phyloP scores from a whole-genome alignment of 2,888 invertebrate genomes.

The Anthophora plumipes region DNA sequence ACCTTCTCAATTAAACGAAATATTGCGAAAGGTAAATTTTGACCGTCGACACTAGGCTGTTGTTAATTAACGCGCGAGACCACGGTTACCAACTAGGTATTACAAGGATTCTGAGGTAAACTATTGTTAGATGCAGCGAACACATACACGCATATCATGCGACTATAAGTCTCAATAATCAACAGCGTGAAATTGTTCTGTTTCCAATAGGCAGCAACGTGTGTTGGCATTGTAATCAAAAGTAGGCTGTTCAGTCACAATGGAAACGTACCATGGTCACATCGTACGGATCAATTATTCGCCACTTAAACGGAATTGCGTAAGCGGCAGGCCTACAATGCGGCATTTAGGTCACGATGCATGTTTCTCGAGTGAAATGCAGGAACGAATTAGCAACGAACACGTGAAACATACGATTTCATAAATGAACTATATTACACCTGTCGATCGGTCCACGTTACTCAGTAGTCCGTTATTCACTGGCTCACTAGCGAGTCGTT shows the following conservation, averaged over 20 bases:
- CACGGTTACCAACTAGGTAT: constrained; percentile 9
- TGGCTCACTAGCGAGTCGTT: too few relatives aligned
- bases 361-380: constrained; percentile 47
- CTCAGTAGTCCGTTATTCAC: not conserved
- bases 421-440: constrained; percentile 58
- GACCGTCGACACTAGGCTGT: not conserved
- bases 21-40: not conserved
- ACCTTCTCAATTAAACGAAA: constrained; percentile 30
- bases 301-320: constrained; percentile 67
- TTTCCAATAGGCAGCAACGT: constrained; percentile 50
- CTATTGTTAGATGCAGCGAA: constrained; percentile 46
- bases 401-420: constrained; percentile 54
- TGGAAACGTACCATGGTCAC: constrained; percentile 60
- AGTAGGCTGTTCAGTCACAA: constrained; percentile 65
- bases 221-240: constrained; percentile 62
- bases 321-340: constrained; percentile 59
- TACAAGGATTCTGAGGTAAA: constrained; percentile 48
- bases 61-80: constrained; percentile 42
- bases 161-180: constrained; percentile 57
- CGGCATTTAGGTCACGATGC: constrained; percentile 59
- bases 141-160: not conserved
- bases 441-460: too few relatives aligned
- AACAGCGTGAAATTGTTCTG: constrained; percentile 60
- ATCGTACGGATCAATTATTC: constrained; percentile 71
- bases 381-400: constrained; percentile 55